Evolutionary conservation across 2,888 invertebrate genomes (phyloP).

Genomic region (Drosophila hamatofila): DNA sequence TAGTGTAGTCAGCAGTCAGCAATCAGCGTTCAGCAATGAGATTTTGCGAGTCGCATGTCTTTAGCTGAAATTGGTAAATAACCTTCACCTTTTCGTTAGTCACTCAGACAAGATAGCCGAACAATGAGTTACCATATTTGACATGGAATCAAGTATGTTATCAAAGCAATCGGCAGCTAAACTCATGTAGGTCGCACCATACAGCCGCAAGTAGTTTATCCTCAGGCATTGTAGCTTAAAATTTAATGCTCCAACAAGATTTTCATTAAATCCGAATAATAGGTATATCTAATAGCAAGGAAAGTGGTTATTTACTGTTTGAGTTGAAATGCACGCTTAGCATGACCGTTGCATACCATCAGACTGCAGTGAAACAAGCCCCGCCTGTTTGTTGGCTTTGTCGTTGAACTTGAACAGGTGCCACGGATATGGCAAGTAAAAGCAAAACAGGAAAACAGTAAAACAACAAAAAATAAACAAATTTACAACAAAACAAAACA

Average conservation of each 20-base stretch:
- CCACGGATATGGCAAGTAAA: slow-evolving; percentile 12
- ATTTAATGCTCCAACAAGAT: slow-evolving; percentile 14
- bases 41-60: slow-evolving; percentile 26
- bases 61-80: slow-evolving; percentile 26
- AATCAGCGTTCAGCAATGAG: background rate
- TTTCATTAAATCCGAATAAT: slow-evolving; percentile 17
- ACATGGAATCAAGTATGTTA: slow-evolving; percentile 46
- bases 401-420: slow-evolving; percentile 69
- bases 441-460: slow-evolving; percentile 15
- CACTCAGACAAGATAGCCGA: slow-evolving; percentile 29
- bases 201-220: slow-evolving; percentile 17
- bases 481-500: slow-evolving; percentile 1
- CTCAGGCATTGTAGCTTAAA: background rate
- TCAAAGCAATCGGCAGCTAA: slow-evolving; percentile 14
- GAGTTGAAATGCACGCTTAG: slow-evolving; percentile 15
- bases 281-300: slow-evolving; percentile 22
- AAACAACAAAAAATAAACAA: background rate
- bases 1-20: background rate
- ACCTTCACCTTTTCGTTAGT: slow-evolving; percentile 58
- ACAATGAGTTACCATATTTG: slow-evolving; percentile 45
- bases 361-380: slow-evolving; percentile 22
- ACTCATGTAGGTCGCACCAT: slow-evolving; percentile 45
- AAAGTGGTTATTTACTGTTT: slow-evolving; percentile 30
- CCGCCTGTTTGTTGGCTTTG: slow-evolving; percentile 37
- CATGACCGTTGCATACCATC: background rate